Base-by-base conservation (phyloP, 2,888 invertebrate species). In the Ochlodes sylvanus region DNA sequence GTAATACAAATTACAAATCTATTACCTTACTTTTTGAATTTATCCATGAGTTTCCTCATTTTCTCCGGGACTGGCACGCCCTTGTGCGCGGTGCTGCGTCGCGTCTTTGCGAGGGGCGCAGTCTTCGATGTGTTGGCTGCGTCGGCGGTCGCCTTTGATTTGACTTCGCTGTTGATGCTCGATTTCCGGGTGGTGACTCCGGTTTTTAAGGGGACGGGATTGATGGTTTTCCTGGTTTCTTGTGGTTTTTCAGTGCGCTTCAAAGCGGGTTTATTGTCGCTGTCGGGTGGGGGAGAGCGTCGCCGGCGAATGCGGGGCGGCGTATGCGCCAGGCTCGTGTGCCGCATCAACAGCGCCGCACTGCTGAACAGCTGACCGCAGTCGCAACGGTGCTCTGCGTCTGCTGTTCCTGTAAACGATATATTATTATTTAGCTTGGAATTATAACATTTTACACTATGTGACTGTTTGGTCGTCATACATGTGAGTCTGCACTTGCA, bases 341-440 rank as follows among this genome's bases (percentile, higher is more conserved):
- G 93, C 65, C 92, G 85, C 69, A 88, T 74, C 70, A 94, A 75
- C 19, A 93, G 73, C 32, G 91, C 90, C 14, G 89, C 92, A 77
- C 89, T 91, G 66, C 87, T 86, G 79, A 93, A 94, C 71, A 90
- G 70, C 77, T 91, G 88, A 0, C 94, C 94, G 73, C 94, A 94
- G 77, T 93, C 93, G 72, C 94, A 94, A 1, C 94, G 90, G 76
- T 94, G 94, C 83, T 85, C 89, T 54, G 78, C 82, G 47, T 82
- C 86, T 10, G 76, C 66, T 32, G 81, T 82, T 54, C 90, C 91
- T 91, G 77, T 60, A 67, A 47, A 17, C n/a, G 15, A 34, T 4
- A 34, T 10, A 17, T 9, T 6, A 38, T 5, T 34, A 14, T 9
- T 56, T 38, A 38, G 38, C 2, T 27, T 27, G 27, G 27, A 27